These are phyloP conservation scores for Scaptomyza pallida DNA, from an alignment of 1,140 invertebrate genomes.

Conservation along the genomic window DNA sequence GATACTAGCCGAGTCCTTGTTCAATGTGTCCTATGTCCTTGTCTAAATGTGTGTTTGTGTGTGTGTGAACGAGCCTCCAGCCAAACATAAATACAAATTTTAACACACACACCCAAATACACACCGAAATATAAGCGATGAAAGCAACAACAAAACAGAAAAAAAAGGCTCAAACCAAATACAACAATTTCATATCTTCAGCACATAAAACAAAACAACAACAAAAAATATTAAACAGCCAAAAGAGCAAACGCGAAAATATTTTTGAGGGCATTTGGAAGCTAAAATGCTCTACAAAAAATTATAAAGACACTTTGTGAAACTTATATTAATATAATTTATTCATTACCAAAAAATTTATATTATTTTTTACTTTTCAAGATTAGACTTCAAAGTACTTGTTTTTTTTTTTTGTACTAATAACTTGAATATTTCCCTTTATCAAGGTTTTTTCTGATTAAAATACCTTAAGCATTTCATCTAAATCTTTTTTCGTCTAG, in stretches of 20 bases:
- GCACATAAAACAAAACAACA: slow-evolving; percentile 68
- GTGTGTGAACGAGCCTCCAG: slow-evolving; percentile 28
- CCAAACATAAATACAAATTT: slow-evolving; percentile 79
- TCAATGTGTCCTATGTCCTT: slow-evolving; percentile 57
- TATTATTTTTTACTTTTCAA: no score
- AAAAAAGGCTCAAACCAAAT: slow-evolving; percentile 64
- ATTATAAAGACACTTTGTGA: no score
- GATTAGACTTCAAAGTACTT: no score
- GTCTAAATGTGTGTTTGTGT: slow-evolving; percentile 46
- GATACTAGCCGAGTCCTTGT: slow-evolving; percentile 50
- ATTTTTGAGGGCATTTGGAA: slow-evolving; percentile 8
- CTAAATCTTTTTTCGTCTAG: no score
- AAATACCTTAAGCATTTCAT: no score
- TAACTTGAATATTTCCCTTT: no score
- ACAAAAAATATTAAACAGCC: slow-evolving; percentile 42
- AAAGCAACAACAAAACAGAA: no score
- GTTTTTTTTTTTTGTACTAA: no score
- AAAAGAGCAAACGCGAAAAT: slow-evolving; percentile 20
- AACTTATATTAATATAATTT: no score
- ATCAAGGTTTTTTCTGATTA: no score
- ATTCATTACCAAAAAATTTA: no score
- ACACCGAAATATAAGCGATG: slow-evolving; percentile 61
- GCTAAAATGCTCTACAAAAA: slow-evolving; percentile 7
- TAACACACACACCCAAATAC: slow-evolving; percentile 68
- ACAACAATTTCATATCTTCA: slow-evolving; percentile 68